These are phyloP conservation scores for Gasterosteus aculeatus DNA, from an alignment of 2,113 vertebrate genomes.

Conservation along the genomic window DNA sequence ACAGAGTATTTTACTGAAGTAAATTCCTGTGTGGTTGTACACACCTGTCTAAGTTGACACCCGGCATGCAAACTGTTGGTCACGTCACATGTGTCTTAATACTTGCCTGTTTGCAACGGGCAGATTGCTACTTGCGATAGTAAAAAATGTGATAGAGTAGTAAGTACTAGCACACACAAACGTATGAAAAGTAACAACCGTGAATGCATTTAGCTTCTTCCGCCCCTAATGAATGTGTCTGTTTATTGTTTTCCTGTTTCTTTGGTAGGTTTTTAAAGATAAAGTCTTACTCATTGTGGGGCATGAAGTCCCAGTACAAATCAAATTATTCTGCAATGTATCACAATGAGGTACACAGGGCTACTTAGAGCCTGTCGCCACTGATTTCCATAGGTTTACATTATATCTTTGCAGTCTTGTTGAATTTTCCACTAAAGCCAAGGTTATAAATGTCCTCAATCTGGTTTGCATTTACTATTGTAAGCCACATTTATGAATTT, in stretches of 20 bases:
- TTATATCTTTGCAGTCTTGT: slow-evolving; percentile 22
- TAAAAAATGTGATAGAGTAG: too few relatives aligned
- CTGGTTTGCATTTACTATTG: slow-evolving; percentile 58
- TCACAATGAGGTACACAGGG: slow-evolving; percentile 13
- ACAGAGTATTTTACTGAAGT: not conserved
- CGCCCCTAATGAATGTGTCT: not conserved
- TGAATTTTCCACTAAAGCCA: slow-evolving; percentile 42
- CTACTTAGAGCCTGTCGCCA: not conserved
- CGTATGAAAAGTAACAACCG: too few relatives aligned
- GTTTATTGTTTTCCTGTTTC: not conserved
- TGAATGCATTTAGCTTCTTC: not conserved
- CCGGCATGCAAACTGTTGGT: not conserved
- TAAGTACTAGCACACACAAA: too few relatives aligned
- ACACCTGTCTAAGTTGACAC: not conserved
- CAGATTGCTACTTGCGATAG: too few relatives aligned
- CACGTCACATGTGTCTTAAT: not conserved
- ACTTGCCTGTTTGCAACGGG: too few relatives aligned
- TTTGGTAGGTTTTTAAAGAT: slow-evolving; percentile 3
- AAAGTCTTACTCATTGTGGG: not conserved
- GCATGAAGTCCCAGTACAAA: not conserved
- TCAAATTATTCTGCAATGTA: slow-evolving; percentile 2
- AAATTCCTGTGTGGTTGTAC: not conserved
- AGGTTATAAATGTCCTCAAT: slow-evolving; percentile 33
- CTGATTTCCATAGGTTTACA: slow-evolving; percentile 20
- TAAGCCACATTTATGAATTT: slow-evolving; percentile 57